Evolutionary conservation across 2,888 invertebrate species (phyloP), one percentile per base, ranked within the genome.

Genomic region (Agonum fuliginosum): DNA sequence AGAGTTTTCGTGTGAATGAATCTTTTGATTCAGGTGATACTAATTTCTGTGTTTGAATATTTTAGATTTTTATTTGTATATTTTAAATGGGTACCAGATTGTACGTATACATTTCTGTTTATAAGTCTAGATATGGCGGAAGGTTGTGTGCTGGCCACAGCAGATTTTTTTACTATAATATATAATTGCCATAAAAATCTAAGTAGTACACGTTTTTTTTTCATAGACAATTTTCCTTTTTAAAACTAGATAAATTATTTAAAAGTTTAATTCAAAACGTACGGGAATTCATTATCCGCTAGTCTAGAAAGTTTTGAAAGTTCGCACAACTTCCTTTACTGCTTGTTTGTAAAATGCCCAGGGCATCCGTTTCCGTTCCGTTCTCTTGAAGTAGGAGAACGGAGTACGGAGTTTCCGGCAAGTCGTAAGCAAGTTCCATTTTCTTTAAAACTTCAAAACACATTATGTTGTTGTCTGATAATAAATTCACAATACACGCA

Each of bases 361-460:
- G 48, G 48, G 51, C 30, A 48, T 51, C 71, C 48, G 71, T 27
- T 71, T 46, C n/a, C n/a, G n/a, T n/a, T 34, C 67, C 34, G 30
- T 30, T 67, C 20, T 1, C 46, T 46, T n/a, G n/a, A n/a, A n/a
- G n/a, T n/a, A n/a, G n/a, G n/a, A n/a, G n/a, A n/a, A n/a, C 17
- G 12, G 58, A 27, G 27, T 17, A 20, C 17, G 17, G 58, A 62
- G 30, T 62, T 62, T 62, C 58, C 58, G 34, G 27, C 58, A 62
- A 62, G 19, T 62, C 34, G 58, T 27, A 62, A 62, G 17, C 58
- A 71, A 46, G 48, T 71, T 41, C 30, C 48, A 30, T 34, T 71
- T 71, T 71, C 48, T 48, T 48, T 46, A 71, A 70, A 71, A 71
- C 71, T 71, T 71, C 46, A 48, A 71, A 51, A 48, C 48, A 69